Conservation (phyloP, 1,140 invertebrate genomes). For the Drosophila littoralis region DNA sequence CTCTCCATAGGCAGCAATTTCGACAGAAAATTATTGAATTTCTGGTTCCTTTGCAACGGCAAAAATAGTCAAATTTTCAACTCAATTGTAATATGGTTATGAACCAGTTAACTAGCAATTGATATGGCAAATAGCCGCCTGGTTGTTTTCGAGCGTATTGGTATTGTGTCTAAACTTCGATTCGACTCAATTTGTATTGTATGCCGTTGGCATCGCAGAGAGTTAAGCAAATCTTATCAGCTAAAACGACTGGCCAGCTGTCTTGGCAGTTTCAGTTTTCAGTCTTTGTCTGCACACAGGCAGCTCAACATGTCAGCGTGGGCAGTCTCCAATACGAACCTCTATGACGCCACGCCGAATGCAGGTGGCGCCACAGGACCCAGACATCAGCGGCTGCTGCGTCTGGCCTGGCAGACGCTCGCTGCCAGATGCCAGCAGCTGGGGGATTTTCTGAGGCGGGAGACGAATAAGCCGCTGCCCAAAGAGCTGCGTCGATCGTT, state of each 20-base stretch:
- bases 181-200: slow-evolving; percentile 19
- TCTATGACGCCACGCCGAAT: slow-evolving; percentile 31
- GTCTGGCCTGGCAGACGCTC: slow-evolving; percentile 60
- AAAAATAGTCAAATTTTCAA: slow-evolving; percentile 18
- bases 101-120: slow-evolving; percentile 37
- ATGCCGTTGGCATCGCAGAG: background rate
- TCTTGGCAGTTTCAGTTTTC: slow-evolving; percentile 17
- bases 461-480: slow-evolving; percentile 69
- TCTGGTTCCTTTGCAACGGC: background rate
- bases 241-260: slow-evolving; percentile 25
- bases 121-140: slow-evolving; percentile 17
- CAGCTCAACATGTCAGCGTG: slow-evolving; percentile 65
- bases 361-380: slow-evolving; percentile 14
- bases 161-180: slow-evolving; percentile 19
- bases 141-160: slow-evolving; percentile 5
- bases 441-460: slow-evolving; percentile 49
- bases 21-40: slow-evolving; percentile 36
- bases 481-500: slow-evolving; percentile 76
- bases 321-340: slow-evolving; percentile 61
- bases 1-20: background rate
- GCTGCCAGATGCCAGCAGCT: slow-evolving; percentile 54
- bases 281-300: slow-evolving; percentile 50
- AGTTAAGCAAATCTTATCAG: slow-evolving; percentile 65
- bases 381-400: slow-evolving; percentile 37
- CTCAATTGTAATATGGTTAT: slow-evolving; percentile 33